Evolutionary conservation across 2,888 invertebrate genomes (phyloP).

Genomic region (Aquatica leii): DNA sequence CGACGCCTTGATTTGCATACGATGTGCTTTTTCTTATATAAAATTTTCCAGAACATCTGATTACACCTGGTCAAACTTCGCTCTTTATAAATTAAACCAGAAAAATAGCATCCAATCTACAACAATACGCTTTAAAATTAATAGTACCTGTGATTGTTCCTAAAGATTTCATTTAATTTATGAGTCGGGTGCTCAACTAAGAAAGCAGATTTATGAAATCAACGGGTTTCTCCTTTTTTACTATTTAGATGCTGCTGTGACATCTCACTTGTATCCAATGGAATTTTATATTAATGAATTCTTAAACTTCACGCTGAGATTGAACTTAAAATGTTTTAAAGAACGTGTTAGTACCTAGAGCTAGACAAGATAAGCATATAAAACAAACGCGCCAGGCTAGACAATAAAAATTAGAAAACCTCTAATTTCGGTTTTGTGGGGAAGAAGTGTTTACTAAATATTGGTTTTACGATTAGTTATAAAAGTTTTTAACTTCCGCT

Average conservation of each 20-base stretch:
- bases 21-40: constrained; percentile 14
- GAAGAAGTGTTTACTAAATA: too few relatives aligned
- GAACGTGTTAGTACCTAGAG: not conserved
- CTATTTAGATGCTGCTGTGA: constrained; percentile 11
- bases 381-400: too few relatives aligned
- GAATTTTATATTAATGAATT: constrained; percentile 14
- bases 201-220: constrained; percentile 14
- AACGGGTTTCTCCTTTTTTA: constrained; percentile 6
- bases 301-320: constrained; percentile 2
- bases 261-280: constrained; percentile 9
- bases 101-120: not conserved
- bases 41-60: constrained; percentile 13
- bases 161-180: constrained; percentile 11
- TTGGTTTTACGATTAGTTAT: too few relatives aligned
- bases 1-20: constrained; percentile 59
- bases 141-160: constrained; percentile 11
- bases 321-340: constrained; percentile 5
- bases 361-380: too few relatives aligned
- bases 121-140: constrained; percentile 2
- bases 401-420: too few relatives aligned
- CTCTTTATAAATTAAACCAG: not conserved
- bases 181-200: constrained; percentile 8
- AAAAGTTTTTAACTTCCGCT: too few relatives aligned
- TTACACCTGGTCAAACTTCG: not conserved
- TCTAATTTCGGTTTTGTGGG: too few relatives aligned